Base-by-base conservation (phyloP, 2,888 invertebrate genomes). In the Drosophila quinaria region DNA sequence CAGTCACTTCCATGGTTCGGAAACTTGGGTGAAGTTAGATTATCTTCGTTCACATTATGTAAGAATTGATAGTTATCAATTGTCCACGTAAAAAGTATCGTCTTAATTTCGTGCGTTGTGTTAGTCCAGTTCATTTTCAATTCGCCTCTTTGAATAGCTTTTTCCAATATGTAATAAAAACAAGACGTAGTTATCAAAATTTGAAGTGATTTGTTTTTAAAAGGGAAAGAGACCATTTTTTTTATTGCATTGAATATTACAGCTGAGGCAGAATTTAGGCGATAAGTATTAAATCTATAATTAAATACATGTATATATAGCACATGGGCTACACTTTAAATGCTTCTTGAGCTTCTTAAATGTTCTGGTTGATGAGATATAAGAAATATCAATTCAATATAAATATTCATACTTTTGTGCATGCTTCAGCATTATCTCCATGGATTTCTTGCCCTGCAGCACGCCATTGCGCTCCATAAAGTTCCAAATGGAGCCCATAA, bases 401-500 rank as follows among this genome's bases (percentile, higher is more conserved):
- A 87, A 74, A 44, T 86, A 87, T 49, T 91, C 91, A 54, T 87
- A 85, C 65, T 87, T 81, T 60, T 91, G 87, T 13, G 90, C 79
- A 55, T 85, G 82, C 29, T 80, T 86, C 17, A 93, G 71, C 76
- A 90, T 89, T 15, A 96, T 94, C 87, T 96, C 94, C 94, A 97
- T 95, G 1, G 95, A 95, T 60, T 94, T 94, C 87, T 95, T 94
- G 8, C 96, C 96, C n/a, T 97, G 95, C 81, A 95, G 94, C 15
- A 97, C 93, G 44, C 96, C 96, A 92, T 97, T 96, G 78, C 94
- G 94, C 92, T 97, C 97, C 74, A 97, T 96, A 77, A 94, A 94
- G 91, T 97, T 96, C 97, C 97, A 97, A 73, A 97, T 90, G 0
- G 96, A 94, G 35, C 95, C 96, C 97, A 97, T 97, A 76, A 96